Base-by-base conservation (phyloP, 30 jellyfish, hydroid and myxozoan species). In the Aurelia aurita region DNA sequence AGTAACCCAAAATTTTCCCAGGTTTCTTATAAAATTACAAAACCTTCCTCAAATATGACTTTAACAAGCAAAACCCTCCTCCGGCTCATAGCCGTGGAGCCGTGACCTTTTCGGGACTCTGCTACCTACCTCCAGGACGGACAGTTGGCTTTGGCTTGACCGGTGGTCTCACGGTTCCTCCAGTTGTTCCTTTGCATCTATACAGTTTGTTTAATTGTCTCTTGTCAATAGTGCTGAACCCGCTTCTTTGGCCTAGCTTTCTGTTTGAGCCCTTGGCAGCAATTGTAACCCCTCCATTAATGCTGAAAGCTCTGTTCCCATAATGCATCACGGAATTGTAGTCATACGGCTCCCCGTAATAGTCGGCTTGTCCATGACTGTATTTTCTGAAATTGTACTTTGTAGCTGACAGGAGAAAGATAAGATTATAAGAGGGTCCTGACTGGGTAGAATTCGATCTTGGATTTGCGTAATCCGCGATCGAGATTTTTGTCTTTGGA, bases 311-410 rank as follows among this genome's bases (percentile, higher is more conserved):
- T 15, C 18, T 64, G 16, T 69, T 68, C 25, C 64, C 55, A 51
- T 79, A 79, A 64, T 79, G 90, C 90, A 79, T 79, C 29, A 79
- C 90, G 44, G 82, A 62, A 20, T 79, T 49, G 63, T 45, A 79
- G 35, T 79, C 90, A 45, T 79, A 79, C 5, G 90, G 90, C 31
- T 79, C 90, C 21, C 79, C 79, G 43, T 47, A 68, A 27, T 79
- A 79, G 80, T 68, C 80, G 11, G 82, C 90, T 45, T 63, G 82
- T 0, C 80, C 82, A 58, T 53, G 75, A 5, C 34, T 32, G 46
- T 79, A 79, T 25, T 43, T 79, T 69, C 43, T 45, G 74, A 79
- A 79, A 46, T 68, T 68, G 80, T 68, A 68, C 29, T 22, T 55
- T 55, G 67, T 55, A 11, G 67, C 67, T 55, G 12, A n/a, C 12